Conservation (phyloP, 1,140 invertebrate genomes). For the Drosophila kepulauana region DNA sequence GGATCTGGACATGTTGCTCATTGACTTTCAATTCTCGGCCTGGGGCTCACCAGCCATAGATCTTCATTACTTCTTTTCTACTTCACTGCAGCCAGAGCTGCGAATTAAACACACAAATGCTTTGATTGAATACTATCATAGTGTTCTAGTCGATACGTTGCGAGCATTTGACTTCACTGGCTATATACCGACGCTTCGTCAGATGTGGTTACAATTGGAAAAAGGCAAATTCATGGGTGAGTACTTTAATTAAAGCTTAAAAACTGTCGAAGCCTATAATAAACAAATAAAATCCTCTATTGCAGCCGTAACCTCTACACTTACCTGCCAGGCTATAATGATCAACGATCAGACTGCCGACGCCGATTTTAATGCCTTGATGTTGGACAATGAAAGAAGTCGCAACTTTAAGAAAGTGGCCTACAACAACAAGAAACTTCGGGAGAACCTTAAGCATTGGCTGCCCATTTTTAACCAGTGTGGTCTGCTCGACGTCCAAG, state of each 20-base stretch:
- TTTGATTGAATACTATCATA: conserved; percentile 75
- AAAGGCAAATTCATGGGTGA: conserved; percentile 73
- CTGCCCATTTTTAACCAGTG: conserved; percentile 69
- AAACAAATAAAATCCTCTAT: not conserved
- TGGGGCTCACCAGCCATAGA: conserved; percentile 79
- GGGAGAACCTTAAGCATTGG: conserved; percentile 52
- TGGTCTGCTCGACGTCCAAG: conserved; percentile 63
- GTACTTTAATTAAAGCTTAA: not conserved
- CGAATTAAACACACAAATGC: conserved; percentile 52
- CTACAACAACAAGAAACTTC: conserved; percentile 65
- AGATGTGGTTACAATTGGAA: conserved; percentile 69
- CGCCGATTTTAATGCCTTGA: conserved; percentile 70
- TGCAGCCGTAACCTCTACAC: conserved; percentile 60
- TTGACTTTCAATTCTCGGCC: conserved; percentile 79
- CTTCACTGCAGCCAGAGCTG: conserved; percentile 53
- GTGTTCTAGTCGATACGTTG: conserved; percentile 61
- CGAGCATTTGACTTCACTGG: conserved; percentile 61
- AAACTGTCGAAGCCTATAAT: too few species aligned
- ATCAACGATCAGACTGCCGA: conserved; percentile 69
- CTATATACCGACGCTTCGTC: conserved; percentile 66
- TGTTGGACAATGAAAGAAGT: conserved; percentile 65
- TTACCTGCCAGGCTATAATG: conserved; percentile 61
- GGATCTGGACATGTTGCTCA: conserved; percentile 85
- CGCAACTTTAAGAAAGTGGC: conserved; percentile 55
- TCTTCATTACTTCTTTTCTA: conserved; percentile 76